A percentile compares a stretch with the other conserved stretches of the same genome.
These are phyloP conservation scores for Anthoptus insignis DNA, from an alignment of 2,888 invertebrate species.

Conservation along the genomic window DNA sequence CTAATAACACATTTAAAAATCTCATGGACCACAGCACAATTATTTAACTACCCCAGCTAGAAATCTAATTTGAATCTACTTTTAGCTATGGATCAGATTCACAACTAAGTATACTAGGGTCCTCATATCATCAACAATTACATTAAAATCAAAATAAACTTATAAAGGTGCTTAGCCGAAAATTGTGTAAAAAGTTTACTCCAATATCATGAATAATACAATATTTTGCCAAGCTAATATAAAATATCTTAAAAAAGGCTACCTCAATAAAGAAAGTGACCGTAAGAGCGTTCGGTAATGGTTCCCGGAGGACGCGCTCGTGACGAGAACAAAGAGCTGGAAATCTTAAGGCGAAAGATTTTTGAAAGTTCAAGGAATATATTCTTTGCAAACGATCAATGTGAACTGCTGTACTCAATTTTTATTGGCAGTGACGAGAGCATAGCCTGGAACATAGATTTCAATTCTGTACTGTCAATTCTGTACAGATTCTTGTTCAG, in stretches of 20 bases:
- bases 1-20: too few species aligned
- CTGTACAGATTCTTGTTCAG: too few species aligned
- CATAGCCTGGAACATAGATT: too few species aligned
- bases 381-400: conserved; percentile 35
- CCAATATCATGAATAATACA: not conserved
- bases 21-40: too few species aligned
- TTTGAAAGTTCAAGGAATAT: conserved; percentile 55
- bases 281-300: conserved; percentile 36
- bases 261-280: conserved; percentile 9
- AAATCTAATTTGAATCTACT: too few species aligned
- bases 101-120: too few species aligned
- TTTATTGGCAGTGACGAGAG: conserved; percentile 34
- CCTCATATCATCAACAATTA: too few species aligned
- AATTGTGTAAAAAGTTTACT: not conserved
- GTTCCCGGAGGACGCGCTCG: conserved; percentile 62
- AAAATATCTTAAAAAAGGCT: not conserved
- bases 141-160: too few species aligned
- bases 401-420: conserved; percentile 9
- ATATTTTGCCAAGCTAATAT: conserved; percentile 6
- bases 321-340: conserved; percentile 70
- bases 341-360: conserved; percentile 68
- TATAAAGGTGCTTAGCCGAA: not conserved
- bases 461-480: too few species aligned
- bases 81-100: too few species aligned
- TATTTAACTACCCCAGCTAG: too few species aligned